Evolutionary conservation across 2,113 vertebrate genomes (phyloP), one percentile per base, ranked within the genome.

Genomic region (Ageneiosus marmoratus): DNA sequence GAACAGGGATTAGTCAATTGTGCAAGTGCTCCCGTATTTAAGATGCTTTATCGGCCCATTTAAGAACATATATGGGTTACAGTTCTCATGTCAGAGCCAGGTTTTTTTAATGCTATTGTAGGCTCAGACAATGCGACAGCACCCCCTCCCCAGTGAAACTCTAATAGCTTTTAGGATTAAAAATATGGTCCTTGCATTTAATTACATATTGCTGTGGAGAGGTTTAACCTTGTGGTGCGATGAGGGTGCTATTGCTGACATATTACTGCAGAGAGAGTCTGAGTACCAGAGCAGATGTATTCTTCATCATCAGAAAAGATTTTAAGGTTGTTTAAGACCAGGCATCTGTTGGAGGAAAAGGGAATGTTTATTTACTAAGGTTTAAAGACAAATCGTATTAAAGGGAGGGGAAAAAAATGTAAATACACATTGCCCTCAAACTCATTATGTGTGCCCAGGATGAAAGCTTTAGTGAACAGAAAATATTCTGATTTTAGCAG

Each of bases 111-210:
- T 70, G 81, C 86, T 29, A 89, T 87, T 88, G 89, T 89, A 81
- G 75, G 89, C 87, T 90, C 89, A 93, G 93, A 93, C 92, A 91
- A 92, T 92, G 92, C 84, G 86, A 86, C 89, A 90, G 88, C 86
- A 24, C 87, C 86, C 85, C 89, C 90, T 87, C 56, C 18, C 65
- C 13, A 85, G 89, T 92, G 91, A 94, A 93, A 91, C 92, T 89
- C 89, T 93, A 93, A 94, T 92, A 93, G 92, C 92, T 91, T 93
- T 93, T 91, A 92, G 92, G 92, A 94, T 94, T 94, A 94, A 89
- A 93, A 94, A 94, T 94, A 94, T 93, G 92, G 89, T 92, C 88
- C 87, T 88, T 56, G 86, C 90, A 86, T 94, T 94, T 94, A 94
- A 94, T 94, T 93, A 92, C 92, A 94, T 93, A 93, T 93, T 93